Conservation (phyloP, 2,113 vertebrate species). For the Triplophysa dalaica region DNA sequence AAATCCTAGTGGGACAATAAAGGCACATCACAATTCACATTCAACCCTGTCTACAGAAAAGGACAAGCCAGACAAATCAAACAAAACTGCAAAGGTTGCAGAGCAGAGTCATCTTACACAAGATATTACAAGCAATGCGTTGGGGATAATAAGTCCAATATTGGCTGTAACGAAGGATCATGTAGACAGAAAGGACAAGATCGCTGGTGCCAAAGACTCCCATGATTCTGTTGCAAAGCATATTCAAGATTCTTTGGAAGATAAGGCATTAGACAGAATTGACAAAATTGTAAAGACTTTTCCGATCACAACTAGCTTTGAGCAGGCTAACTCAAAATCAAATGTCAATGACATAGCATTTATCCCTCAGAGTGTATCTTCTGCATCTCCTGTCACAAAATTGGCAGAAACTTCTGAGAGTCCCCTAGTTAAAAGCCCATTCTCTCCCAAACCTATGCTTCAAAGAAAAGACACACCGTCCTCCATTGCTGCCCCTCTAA, state of each 20-base stretch:
- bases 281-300: neutral
- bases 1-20: constrained; percentile 2
- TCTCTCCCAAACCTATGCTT: constrained; percentile 45
- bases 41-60: neutral
- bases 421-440: constrained; percentile 26
- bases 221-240: neutral
- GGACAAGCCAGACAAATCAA: constrained; percentile 13
- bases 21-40: constrained; percentile 36
- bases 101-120: neutral
- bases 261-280: neutral
- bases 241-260: neutral
- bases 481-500: constrained; percentile 35
- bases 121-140: neutral
- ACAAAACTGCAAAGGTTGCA: constrained; percentile 6
- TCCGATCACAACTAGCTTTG: neutral
- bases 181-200: constrained; percentile 6
- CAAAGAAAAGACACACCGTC: constrained; percentile 52
- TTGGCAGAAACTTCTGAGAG: constrained; percentile 24
- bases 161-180: neutral
- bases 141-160: neutral
- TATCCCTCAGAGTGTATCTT: constrained; percentile 1
- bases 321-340: neutral
- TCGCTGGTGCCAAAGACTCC: neutral
- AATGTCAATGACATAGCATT: neutral
- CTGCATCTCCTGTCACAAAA: constrained; percentile 7